These are phyloP conservation scores for Ommatoiulus sabulosus DNA, from an alignment of 2,888 invertebrate species.

Conservation along the genomic window DNA sequence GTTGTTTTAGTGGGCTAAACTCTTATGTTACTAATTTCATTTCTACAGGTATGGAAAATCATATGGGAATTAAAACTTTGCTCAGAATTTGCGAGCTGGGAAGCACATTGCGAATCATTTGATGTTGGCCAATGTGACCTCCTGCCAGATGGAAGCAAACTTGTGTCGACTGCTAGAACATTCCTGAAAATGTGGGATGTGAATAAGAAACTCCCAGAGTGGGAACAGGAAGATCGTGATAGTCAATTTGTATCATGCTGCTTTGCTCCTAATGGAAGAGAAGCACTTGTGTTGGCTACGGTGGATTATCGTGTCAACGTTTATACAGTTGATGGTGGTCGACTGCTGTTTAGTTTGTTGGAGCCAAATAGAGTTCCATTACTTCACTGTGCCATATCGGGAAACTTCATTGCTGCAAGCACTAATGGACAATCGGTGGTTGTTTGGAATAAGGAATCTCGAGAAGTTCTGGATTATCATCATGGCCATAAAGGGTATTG, in stretches of 20 bases:
- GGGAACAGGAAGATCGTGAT: conserved; percentile 44
- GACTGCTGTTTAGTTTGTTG: conserved; percentile 51
- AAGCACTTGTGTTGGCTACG: conserved; percentile 73
- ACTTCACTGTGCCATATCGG: conserved; percentile 53
- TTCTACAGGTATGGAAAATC: background rate
- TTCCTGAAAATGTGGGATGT: conserved; percentile 58
- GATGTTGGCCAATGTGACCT: conserved; percentile 60
- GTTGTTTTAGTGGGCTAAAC: background rate
- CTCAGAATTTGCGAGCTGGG: conserved; percentile 56
- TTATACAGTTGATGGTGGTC: conserved; percentile 72
- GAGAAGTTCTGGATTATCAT: conserved; percentile 57
- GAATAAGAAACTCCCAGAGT: conserved; percentile 11
- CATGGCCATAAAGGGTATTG: conserved; percentile 59
- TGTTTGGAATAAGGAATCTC: conserved; percentile 57
- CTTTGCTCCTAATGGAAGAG: conserved; percentile 65
- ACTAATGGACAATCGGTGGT: conserved; percentile 59
- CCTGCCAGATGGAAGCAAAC: conserved; percentile 44
- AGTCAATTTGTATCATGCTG: conserved; percentile 41
- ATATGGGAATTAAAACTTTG: conserved; percentile 53
- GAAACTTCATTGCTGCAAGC: conserved; percentile 59
- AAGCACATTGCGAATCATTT: conserved; percentile 58
- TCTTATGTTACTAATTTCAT: background rate
- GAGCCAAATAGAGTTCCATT: conserved; percentile 38
- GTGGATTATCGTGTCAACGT: conserved; percentile 71
- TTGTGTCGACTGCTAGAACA: conserved; percentile 57